A percentile compares a stretch with the other conserved stretches of the same genome.
Conservation (phyloP, 2,888 invertebrate species). For the Caenorhabditis zanzibari region DNA sequence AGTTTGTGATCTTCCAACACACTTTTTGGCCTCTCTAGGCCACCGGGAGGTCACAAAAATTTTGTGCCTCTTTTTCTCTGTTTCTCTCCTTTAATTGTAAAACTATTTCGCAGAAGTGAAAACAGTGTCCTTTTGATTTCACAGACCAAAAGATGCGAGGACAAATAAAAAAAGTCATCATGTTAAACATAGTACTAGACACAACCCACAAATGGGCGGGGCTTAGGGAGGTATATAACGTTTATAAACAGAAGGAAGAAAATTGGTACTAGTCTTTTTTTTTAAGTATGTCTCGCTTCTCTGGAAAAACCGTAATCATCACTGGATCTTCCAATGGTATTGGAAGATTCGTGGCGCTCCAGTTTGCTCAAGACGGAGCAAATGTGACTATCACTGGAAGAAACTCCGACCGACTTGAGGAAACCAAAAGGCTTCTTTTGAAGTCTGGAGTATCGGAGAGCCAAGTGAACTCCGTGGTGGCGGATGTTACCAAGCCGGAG, state of each 20-base stretch:
- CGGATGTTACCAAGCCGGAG: constrained; percentile 15
- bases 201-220: background rate
- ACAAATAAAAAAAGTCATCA: background rate
- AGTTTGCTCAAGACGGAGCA: constrained; percentile 38
- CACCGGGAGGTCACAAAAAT: background rate
- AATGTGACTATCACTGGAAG: constrained; percentile 53
- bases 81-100: background rate
- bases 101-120: background rate
- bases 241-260: background rate
- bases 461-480: constrained; percentile 24
- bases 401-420: constrained; percentile 35
- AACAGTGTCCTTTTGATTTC: background rate
- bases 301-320: constrained; percentile 33
- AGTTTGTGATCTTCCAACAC: background rate
- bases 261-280: too few relatives aligned
- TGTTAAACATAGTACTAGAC: background rate
- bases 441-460: constrained; percentile 22
- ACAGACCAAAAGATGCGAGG: background rate
- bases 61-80: background rate
- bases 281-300: constrained; percentile 40
- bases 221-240: background rate
- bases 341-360: constrained; percentile 12
- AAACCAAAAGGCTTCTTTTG: constrained; percentile 33
- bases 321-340: constrained; percentile 35
- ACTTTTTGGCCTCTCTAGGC: background rate